A percentile compares a stretch with the other conserved stretches of the same genome.
Conservation (phyloP, 2,797 vertebrate species). For the Sebastes elongatus region DNA sequence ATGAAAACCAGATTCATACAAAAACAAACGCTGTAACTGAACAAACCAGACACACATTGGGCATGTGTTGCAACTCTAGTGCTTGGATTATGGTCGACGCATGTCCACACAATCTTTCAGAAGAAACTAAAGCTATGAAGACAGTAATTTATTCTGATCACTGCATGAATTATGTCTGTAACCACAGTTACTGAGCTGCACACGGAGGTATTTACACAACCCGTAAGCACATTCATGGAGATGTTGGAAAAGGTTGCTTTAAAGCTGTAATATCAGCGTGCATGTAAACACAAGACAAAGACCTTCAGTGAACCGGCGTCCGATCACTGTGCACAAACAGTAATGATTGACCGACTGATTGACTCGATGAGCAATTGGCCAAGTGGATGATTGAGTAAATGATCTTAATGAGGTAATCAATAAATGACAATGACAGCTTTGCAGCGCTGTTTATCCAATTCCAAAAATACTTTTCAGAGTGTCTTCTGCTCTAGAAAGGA, state of each 20-base stretch:
- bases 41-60: constrained; percentile 12
- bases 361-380: constrained; percentile 43
- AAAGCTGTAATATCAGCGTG: background rate
- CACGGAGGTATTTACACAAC: background rate
- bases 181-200: constrained; percentile 4
- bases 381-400: constrained; percentile 51
- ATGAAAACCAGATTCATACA: constrained; percentile 29
- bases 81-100: constrained; percentile 24
- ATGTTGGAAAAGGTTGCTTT: background rate
- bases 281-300: constrained; percentile 48
- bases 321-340: constrained; percentile 36
- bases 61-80: constrained; percentile 2
- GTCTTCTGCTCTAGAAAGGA: background rate
- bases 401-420: constrained; percentile 57
- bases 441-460: constrained; percentile 15
- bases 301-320: constrained; percentile 28
- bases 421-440: constrained; percentile 46
- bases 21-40: constrained; percentile 21
- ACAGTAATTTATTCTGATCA: background rate
- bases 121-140: background rate
- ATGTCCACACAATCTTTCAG: constrained; percentile 2
- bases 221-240: background rate
- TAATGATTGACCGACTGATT: constrained; percentile 32
- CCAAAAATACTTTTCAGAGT: constrained; percentile 16
- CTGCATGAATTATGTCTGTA: background rate